Evolutionary conservation across 2,797 vertebrate species (phyloP).

Genomic region (Anabacerthia variegaticeps): DNA sequence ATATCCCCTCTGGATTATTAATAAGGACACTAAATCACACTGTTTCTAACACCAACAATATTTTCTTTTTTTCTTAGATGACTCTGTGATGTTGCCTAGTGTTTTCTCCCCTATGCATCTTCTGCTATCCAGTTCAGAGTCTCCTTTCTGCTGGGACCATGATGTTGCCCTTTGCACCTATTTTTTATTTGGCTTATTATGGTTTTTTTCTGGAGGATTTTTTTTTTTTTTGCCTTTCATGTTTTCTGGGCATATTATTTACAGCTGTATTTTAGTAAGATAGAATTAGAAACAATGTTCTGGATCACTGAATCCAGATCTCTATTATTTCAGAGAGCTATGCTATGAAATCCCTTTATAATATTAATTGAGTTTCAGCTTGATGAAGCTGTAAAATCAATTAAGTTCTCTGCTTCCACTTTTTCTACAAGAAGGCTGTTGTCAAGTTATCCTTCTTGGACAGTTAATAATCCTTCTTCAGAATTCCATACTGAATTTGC

Average conservation of each 20-base stretch:
- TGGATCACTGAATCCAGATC: constrained; percentile 38
- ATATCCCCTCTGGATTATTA: neutral
- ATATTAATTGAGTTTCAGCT: constrained; percentile 46
- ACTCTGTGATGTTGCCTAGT: neutral
- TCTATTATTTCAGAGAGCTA: constrained; percentile 40
- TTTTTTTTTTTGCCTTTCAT: neutral
- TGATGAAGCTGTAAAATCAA: constrained; percentile 44
- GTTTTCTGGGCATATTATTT: constrained; percentile 1
- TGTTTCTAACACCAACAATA: neutral
- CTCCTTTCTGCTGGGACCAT: neutral
- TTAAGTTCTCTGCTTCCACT: neutral
- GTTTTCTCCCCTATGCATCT: neutral
- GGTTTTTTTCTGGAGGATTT: neutral
- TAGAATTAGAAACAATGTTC: constrained; percentile 40
- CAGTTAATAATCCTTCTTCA: neutral
- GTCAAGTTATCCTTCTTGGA: neutral
- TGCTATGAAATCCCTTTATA: constrained; percentile 45
- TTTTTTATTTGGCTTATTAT: neutral
- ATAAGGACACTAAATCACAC: neutral
- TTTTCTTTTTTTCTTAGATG: neutral
- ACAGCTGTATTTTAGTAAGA: constrained; percentile 23
- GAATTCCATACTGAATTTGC: neutral
- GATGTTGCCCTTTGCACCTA: neutral
- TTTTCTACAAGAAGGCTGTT: neutral
- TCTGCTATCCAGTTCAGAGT: neutral